A percentile compares a stretch with the other conserved stretches of the same genome.
phyloP scores from a whole-genome alignment of 2,888 invertebrate genomes.

The Disparrhopalites patrizii region DNA sequence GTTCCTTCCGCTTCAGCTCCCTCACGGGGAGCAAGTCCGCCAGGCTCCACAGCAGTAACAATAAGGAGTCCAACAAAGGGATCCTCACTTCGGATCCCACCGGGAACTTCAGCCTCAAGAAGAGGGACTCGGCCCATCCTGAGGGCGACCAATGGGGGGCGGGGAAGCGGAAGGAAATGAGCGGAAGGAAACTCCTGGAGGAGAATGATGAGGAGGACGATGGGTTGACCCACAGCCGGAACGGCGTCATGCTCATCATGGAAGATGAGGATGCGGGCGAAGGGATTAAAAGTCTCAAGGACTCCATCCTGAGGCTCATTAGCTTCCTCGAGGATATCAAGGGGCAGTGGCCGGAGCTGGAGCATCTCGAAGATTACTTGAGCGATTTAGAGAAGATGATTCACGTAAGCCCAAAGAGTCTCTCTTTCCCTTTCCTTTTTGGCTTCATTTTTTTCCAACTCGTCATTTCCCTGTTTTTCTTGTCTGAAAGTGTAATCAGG shows the following conservation, averaged over 20 bases:
- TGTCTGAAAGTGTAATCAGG: no score
- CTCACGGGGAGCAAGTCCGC: constrained; percentile 27
- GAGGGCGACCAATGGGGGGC: neutral
- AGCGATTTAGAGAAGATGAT: constrained; percentile 51
- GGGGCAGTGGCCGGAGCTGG: constrained; percentile 53
- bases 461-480: no score
- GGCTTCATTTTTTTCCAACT: no score
- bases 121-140: constrained; percentile 6
- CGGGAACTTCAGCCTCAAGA: constrained; percentile 31
- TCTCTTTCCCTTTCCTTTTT: constrained; percentile 4
- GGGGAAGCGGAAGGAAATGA: neutral
- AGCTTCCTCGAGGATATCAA: constrained; percentile 52
- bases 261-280: constrained; percentile 23
- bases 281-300: constrained; percentile 20
- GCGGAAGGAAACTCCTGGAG: neutral
- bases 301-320: constrained; percentile 24
- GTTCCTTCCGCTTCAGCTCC: constrained; percentile 26
- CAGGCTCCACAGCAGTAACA: constrained; percentile 14
- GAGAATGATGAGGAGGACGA: neutral
- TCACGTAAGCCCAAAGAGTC: constrained; percentile 49
- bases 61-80: neutral
- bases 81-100: constrained; percentile 20
- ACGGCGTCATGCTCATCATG: constrained; percentile 26
- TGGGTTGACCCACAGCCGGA: constrained; percentile 17
- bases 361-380: constrained; percentile 52